Conservation (phyloP, 2,113 vertebrate genomes). For the Coreoperca whiteheadi region DNA sequence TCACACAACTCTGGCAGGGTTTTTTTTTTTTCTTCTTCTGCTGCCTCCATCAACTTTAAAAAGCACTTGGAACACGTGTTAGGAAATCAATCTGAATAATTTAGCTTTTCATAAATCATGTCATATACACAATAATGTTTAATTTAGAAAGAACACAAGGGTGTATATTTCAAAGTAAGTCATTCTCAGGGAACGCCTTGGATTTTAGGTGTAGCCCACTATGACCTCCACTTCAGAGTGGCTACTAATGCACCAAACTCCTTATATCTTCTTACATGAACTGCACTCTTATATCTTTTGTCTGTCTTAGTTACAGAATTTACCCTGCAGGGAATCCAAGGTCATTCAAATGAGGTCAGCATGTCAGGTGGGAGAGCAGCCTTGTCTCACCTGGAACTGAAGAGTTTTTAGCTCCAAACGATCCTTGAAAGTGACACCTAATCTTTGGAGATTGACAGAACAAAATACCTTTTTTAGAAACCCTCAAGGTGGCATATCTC, state of each 20-base stretch:
- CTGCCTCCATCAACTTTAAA: conserved; percentile 75
- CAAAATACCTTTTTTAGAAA: not conserved
- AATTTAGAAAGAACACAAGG: conserved; percentile 58
- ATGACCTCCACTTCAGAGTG: conserved; percentile 63
- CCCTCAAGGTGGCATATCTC: not conserved
- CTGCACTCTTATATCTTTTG: conserved; percentile 26
- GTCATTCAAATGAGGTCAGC: conserved; percentile 59
- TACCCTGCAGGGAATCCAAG: conserved; percentile 38
- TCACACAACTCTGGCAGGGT: conserved; percentile 69
- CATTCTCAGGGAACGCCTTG: conserved; percentile 68
- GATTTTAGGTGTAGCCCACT: conserved; percentile 73
- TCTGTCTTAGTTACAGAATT: conserved; percentile 25
- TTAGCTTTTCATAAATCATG: conserved; percentile 60
- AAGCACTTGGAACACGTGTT: conserved; percentile 75
- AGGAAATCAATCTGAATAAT: conserved; percentile 65
- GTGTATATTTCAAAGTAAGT: conserved; percentile 66
- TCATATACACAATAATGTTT: conserved; percentile 61
- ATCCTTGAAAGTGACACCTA: not conserved
- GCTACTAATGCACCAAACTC: conserved; percentile 41
- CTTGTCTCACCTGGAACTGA: conserved; percentile 48
- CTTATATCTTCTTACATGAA: conserved; percentile 23
- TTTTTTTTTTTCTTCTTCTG: conserved; percentile 35
- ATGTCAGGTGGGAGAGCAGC: conserved; percentile 50
- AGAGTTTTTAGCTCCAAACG: not conserved
- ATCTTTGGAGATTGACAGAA: not conserved